A percentile compares a stretch with the other conserved stretches of the same genome.
Evolutionary conservation across 2,888 invertebrate species (phyloP).

Genomic region (Drosophila merina): DNA sequence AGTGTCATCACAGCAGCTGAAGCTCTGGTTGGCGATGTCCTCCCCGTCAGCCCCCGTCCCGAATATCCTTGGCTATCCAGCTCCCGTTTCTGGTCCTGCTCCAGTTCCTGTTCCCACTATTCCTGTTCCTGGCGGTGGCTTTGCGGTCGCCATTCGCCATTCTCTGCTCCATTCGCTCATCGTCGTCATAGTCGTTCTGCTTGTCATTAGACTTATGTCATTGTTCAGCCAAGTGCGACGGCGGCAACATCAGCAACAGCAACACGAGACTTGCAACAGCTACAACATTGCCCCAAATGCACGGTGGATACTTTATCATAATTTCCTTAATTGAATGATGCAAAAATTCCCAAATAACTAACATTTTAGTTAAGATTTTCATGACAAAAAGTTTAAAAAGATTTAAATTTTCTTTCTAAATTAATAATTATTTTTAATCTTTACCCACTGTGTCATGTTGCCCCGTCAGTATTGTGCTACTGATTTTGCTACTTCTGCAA

Average conservation of each 20-base stretch:
- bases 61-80: no score
- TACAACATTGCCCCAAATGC: neutral
- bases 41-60: neutral
- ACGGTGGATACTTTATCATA: no score
- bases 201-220: conserved; percentile 66
- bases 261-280: neutral
- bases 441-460: neutral
- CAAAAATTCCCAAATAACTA: no score
- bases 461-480: conserved; percentile 47
- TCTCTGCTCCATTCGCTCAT: conserved; percentile 31
- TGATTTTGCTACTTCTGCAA: conserved; percentile 35
- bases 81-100: neutral
- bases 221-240: conserved; percentile 65
- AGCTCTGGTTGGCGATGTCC: conserved; percentile 9
- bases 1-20: conserved; percentile 56
- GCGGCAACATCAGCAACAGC: conserved; percentile 22
- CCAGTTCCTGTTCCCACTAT: conserved; percentile 6
- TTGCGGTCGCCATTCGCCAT: conserved; percentile 22
- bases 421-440: neutral
- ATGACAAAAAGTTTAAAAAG: no score
- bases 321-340: neutral
- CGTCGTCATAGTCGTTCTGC: conserved; percentile 50
- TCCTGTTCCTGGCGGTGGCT: conserved; percentile 29
- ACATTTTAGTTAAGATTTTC: no score
- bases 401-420: neutral